phyloP scores from a whole-genome alignment of 2,888 invertebrate species.

The Ecdyonurus torrentis region DNA sequence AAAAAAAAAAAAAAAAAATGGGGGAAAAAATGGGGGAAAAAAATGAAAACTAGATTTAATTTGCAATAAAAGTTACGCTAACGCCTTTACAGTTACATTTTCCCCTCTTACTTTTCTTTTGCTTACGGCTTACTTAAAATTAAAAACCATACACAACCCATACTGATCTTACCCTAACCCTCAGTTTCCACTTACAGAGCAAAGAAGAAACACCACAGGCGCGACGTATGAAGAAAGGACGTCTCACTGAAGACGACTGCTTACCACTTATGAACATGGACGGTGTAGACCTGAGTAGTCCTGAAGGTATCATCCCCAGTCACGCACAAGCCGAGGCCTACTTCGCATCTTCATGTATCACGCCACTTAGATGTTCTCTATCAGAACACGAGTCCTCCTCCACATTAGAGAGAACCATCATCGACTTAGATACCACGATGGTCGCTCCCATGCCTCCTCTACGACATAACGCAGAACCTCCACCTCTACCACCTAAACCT shows the following conservation, averaged over 20 bases:
- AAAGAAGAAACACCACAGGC: slow-evolving; percentile 30
- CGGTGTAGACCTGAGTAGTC: slow-evolving; percentile 3
- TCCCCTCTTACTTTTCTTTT: too few species aligned
- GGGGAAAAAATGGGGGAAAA: too few species aligned
- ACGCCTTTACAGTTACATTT: too few species aligned
- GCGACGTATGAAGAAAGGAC: slow-evolving; percentile 26
- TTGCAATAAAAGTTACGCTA: too few species aligned
- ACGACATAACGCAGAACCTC: slow-evolving; percentile 27
- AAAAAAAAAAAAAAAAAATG: too few species aligned
- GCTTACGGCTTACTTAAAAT: not conserved
- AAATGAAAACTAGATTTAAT: too few species aligned
- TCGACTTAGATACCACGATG: not conserved
- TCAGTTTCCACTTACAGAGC: slow-evolving; percentile 22
- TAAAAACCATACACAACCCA: not conserved
- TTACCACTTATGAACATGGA: slow-evolving; percentile 13
- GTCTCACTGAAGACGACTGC: slow-evolving; percentile 20
- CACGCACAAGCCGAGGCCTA: slow-evolving; percentile 21
- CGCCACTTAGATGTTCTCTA: slow-evolving; percentile 4
- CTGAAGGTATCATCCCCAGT: slow-evolving; percentile 20
- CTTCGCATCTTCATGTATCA: slow-evolving; percentile 15
- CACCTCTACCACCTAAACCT: slow-evolving; percentile 58
- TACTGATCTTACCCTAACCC: not conserved
- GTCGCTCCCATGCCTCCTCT: slow-evolving; percentile 2
- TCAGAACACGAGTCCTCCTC: slow-evolving; percentile 1
- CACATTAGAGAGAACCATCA: not conserved